These are phyloP conservation scores for Channa maculata DNA, from an alignment of 2,113 vertebrate species.

Conservation along the genomic window DNA sequence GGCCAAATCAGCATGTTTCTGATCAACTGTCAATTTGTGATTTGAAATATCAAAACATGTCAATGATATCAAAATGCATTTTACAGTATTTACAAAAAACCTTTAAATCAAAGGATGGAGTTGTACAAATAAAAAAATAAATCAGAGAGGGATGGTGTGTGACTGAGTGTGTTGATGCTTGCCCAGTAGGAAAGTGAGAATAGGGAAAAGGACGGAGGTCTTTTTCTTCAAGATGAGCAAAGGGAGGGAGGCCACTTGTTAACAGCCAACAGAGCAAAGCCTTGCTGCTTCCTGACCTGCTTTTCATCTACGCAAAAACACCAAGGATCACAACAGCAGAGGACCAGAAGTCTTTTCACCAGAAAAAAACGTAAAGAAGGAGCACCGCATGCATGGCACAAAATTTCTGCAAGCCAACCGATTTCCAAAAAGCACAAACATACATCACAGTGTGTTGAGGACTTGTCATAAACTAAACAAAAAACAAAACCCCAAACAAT, in stretches of 20 bases:
- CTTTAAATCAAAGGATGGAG: conserved; percentile 59
- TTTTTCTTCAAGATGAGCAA: conserved; percentile 28
- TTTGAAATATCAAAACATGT: conserved; percentile 88
- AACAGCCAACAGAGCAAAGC: conserved; percentile 47
- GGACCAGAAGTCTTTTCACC: conserved; percentile 44
- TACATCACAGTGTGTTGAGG: conserved; percentile 72
- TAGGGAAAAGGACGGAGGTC: conserved; percentile 19
- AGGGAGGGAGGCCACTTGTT: conserved; percentile 36
- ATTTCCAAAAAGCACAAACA: conserved; percentile 17
- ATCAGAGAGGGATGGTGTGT: conserved; percentile 35
- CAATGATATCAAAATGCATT: conserved; percentile 91
- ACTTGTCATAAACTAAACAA: conserved; percentile 17
- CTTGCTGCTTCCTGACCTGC: conserved; percentile 32
- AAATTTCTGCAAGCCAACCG: conserved; percentile 23
- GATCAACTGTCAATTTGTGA: conserved; percentile 73
- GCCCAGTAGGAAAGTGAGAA: conserved; percentile 30
- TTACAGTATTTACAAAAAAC: conserved; percentile 87
- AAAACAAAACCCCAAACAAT: conserved; percentile 20
- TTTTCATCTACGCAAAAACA: conserved; percentile 13
- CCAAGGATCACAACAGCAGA: conserved; percentile 31
- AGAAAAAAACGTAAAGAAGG: not conserved
- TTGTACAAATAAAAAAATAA: conserved; percentile 62
- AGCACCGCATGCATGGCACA: not conserved
- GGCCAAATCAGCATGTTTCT: conserved; percentile 56
- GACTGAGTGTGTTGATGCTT: conserved; percentile 36